Evolutionary conservation across 2,888 invertebrate genomes (phyloP).

Genomic region (Drosophila gaucha): DNA sequence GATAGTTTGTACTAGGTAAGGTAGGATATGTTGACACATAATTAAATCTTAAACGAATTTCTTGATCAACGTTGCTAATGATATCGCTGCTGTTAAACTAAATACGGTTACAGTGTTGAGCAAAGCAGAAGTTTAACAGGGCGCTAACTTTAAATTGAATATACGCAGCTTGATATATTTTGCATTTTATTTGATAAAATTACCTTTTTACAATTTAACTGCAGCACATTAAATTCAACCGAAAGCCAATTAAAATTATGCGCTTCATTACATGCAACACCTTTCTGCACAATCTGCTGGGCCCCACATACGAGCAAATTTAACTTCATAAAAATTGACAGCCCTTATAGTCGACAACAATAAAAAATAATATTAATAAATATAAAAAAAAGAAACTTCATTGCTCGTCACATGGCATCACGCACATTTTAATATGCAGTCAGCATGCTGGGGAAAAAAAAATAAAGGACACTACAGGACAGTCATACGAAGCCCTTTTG

Average conservation of each 20-base stretch:
- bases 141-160: constrained; percentile 27
- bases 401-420: constrained; percentile 61
- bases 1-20: neutral
- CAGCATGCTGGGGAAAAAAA: constrained; percentile 54
- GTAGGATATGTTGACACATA: too few relatives aligned
- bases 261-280: constrained; percentile 64
- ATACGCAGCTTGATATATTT: neutral
- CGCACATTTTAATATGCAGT: constrained; percentile 76
- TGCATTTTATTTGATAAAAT: neutral
- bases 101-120: constrained; percentile 12
- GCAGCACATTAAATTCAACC: constrained; percentile 48
- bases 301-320: constrained; percentile 24
- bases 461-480: constrained; percentile 25
- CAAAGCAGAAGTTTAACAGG: neutral
- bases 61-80: too few relatives aligned
- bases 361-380: constrained; percentile 19
- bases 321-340: constrained; percentile 79
- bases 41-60: neutral
- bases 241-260: constrained; percentile 71
- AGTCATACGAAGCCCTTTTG: constrained; percentile 55
- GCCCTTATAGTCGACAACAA: constrained; percentile 49
- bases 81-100: constrained; percentile 1
- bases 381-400: constrained; percentile 14
- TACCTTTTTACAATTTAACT: neutral
- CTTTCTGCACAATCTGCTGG: constrained; percentile 30